Evolutionary conservation across 2,888 invertebrate genomes (phyloP), one percentile per base, ranked within the genome.

Genomic region (Sphecodes monilicornis): DNA sequence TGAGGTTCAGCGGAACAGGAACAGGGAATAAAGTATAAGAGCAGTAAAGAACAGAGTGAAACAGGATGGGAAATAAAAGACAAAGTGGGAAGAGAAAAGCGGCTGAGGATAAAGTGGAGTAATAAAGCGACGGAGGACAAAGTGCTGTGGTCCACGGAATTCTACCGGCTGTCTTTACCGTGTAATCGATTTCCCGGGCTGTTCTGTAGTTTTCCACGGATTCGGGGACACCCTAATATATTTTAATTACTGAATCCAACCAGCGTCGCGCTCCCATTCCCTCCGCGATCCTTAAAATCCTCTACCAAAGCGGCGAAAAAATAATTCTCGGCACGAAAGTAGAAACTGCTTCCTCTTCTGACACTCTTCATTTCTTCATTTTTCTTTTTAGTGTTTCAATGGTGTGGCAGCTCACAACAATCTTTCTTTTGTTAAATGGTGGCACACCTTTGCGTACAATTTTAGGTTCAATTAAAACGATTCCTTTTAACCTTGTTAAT

Each of bases 1-100:
- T 83, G 82, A 76, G 82, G 82, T 68, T 46, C 66, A 57, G 57
- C 82, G 82, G 82, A 82, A 83, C 82, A 83, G 82, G 82, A 83
- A 82, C 76, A 71, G 82, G 76, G 82, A 76, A 82, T 82, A 83
- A 76, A 83, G 76, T 76, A 75, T 72, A 76, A 76, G 76, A 60
- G 82, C 76, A 41, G 68, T 82, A 66, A 75, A 75, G 82, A 76
- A 72, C 82, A 46, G 66, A 57, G 54, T 72, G 54, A 71, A 26
- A 41, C 46, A 66, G 66, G 66, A 36, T 32, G 66, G 66, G 74
- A 43, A 64, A 64, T 74, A 74, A 74, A 74, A 60, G 74, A 74
- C n/a, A 26, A 29, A 57, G 29, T 41, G 57, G 50, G 50, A 64
- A 41, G 60, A 66, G 39, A 41, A 57, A 66, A 66, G 66, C 66